These are phyloP conservation scores for Rutpela maculata DNA, from an alignment of 2,888 invertebrate species.

Conservation along the genomic window DNA sequence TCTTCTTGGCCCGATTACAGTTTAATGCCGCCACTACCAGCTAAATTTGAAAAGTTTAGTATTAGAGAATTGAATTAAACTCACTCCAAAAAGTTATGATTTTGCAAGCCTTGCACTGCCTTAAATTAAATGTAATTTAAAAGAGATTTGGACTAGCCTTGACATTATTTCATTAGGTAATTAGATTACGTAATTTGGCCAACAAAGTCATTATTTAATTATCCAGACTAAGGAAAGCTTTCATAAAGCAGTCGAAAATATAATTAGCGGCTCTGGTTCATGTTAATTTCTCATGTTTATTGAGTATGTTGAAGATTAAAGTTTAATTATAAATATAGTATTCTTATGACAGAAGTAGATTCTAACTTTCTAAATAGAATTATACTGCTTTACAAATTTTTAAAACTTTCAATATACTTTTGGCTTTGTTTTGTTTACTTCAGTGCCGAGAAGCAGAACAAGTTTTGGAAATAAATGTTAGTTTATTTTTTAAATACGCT, in stretches of 20 bases:
- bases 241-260: neutral
- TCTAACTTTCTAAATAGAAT: no score
- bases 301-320: neutral
- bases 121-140: constrained; percentile 20
- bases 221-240: neutral
- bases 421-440: no score
- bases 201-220: constrained; percentile 11
- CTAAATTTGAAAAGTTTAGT: constrained; percentile 43
- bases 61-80: constrained; percentile 44
- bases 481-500: no score
- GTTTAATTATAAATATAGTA: no score
- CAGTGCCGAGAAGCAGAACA: no score
- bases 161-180: constrained; percentile 26
- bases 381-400: no score
- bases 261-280: neutral
- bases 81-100: constrained; percentile 40
- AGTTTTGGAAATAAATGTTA: no score
- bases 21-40: constrained; percentile 41
- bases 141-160: constrained; percentile 21
- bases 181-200: constrained; percentile 4
- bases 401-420: no score
- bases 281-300: neutral
- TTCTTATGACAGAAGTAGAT: no score
- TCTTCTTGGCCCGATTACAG: constrained; percentile 45
- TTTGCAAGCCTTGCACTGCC: constrained; percentile 21